Evolutionary conservation across 2,888 invertebrate genomes (phyloP).

Genomic region (Aspidiotus rigidus): DNA sequence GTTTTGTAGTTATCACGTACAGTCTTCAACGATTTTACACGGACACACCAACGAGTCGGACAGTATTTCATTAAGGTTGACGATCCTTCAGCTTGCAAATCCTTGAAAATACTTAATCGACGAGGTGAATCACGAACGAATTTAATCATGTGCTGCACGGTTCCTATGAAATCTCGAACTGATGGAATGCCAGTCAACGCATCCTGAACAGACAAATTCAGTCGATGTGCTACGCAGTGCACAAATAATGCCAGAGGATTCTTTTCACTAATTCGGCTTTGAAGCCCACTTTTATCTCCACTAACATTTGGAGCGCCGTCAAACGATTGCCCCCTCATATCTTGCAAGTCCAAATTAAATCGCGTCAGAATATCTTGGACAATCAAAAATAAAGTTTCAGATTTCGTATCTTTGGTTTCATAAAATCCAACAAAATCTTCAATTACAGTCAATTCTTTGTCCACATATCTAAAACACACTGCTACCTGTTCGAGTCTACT

Average conservation of each 20-base stretch:
- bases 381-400: conserved; percentile 6
- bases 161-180: conserved; percentile 16
- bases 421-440: conserved; percentile 12
- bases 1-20: background rate
- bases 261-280: background rate
- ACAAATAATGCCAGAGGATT: conserved; percentile 6
- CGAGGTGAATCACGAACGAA: conserved; percentile 19
- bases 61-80: background rate
- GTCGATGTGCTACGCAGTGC: background rate
- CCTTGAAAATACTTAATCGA: conserved; percentile 6
- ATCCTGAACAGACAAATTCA: conserved; percentile 4
- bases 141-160: conserved; percentile 9
- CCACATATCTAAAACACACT: background rate
- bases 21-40: conserved; percentile 3
- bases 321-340: background rate
- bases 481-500: background rate
- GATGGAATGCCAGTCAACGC: background rate
- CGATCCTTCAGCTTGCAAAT: background rate
- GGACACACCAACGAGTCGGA: conserved; percentile 1
- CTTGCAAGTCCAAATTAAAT: background rate
- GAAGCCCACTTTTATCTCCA: conserved; percentile 1
- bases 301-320: conserved; percentile 4
- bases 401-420: conserved; percentile 3
- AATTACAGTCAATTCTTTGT: background rate
- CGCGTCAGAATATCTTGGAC: background rate